Evolutionary conservation across 1,140 invertebrate genomes (phyloP).

Genomic region (Vollenhovia emeryi): DNA sequence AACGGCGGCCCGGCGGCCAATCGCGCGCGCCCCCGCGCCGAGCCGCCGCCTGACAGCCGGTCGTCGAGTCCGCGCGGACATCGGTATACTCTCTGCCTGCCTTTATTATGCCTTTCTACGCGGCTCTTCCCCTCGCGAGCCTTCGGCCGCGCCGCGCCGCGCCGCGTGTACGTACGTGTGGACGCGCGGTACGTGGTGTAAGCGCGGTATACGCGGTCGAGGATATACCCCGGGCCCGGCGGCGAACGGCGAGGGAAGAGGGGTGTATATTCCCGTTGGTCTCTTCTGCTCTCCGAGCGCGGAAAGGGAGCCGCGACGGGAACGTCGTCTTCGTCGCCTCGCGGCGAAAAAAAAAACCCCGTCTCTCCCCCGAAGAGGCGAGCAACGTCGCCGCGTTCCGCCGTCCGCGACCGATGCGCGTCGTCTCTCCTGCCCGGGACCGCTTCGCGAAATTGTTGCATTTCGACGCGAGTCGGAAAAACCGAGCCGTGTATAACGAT

Average conservation of each 20-base stretch:
- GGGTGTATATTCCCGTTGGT: constrained; percentile 61
- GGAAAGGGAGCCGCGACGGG: constrained; percentile 63
- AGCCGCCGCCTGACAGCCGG: constrained; percentile 55
- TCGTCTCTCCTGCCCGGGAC: constrained; percentile 70
- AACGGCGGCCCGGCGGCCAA: constrained; percentile 68
- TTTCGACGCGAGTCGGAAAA: too few species aligned
- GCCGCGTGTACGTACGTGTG: constrained; percentile 62
- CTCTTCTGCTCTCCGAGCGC: constrained; percentile 16
- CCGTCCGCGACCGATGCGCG: constrained; percentile 79
- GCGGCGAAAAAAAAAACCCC: constrained; percentile 63
- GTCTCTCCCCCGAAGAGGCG: constrained; percentile 46
- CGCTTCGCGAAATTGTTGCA: constrained; percentile 33
- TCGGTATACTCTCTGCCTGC: constrained; percentile 62
- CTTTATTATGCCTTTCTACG: constrained; percentile 79
- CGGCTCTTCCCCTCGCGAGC: constrained; percentile 37
- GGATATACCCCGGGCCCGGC: constrained; percentile 54
- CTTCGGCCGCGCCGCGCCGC: constrained; percentile 30
- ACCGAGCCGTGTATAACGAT: too few species aligned
- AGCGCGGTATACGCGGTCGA: constrained; percentile 58
- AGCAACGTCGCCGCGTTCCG: constrained; percentile 74
- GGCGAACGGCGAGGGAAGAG: constrained; percentile 52
- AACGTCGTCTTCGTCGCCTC: constrained; percentile 29
- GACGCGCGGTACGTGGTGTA: constrained; percentile 51
- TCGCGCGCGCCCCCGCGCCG: neutral
- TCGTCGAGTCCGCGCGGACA: constrained; percentile 81